Evolutionary conservation across 2,888 invertebrate species (phyloP), one percentile per base, ranked within the genome.

Genomic region (Ophion costatus): DNA sequence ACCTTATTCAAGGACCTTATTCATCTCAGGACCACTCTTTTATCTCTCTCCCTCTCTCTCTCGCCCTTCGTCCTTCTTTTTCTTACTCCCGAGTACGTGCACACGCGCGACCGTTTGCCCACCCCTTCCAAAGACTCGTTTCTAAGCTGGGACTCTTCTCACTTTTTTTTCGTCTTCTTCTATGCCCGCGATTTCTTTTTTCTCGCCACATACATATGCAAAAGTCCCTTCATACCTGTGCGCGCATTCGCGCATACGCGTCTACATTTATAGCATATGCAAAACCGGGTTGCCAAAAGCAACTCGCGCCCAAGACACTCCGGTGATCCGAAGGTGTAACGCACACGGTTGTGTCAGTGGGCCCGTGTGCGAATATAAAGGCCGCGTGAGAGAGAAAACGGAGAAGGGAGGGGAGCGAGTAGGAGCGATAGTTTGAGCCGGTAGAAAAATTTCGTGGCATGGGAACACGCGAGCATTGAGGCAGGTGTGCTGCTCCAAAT

Each of bases 381-480:
- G 42, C 9, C 17, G 20, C 61, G 42, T 10, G 24, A 73, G 33
- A 17, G 42, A 14, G 77, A 51, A 22, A 51, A 56, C 2, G 29
- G 3, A 73, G 57, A 0, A 33, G n/a, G 51, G 22, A 38, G 45
- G 24, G 24, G 20, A 51, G 51, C 11, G 64, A 14, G 51, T 51
- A 76, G 24, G 67, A 70, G 71, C 70, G 76, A 82, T 20, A 61
- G 42, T 45, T 73, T 78, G 77, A 84, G 81, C 84, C 75, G 63
- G 85, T 80, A 82, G 75, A 61, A 67, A 85, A 85, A 80, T 82
- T 82, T 82, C 86, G 88, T 78, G 82, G 86, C 88, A 89, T 85
- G 86, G 85, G 89, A 88, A 89, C 89, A 88, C 87, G 71, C 74
- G 77, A 87, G 82, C 61, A 86, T 87, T 74, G 84, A 87, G 87